Evolutionary conservation across 2,113 vertebrate genomes (phyloP), one percentile per base, ranked within the genome.

Genomic region (Megalops atlanticus): DNA sequence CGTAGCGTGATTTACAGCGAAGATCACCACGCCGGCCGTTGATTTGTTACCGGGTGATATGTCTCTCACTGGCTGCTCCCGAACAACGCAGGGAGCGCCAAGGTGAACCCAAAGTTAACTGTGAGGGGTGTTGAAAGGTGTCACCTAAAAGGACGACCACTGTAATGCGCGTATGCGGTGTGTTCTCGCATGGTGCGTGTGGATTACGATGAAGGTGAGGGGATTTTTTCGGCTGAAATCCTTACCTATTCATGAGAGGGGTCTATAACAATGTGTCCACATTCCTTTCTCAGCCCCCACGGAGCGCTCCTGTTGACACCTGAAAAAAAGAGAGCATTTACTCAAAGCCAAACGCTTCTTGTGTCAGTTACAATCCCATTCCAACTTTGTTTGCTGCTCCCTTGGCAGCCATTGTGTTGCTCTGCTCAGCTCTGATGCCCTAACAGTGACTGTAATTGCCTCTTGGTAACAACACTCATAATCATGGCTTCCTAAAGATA

Each of bases 191-290:
- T 21, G 49, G 58, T 64, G 2, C 10, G 24, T 31, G n/a, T 24
- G 27, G n/a, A 64, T 31, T 31, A n/a, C 1, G 58, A n/a, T 5
- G 39, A 18, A 43, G 35, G 72, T 38, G 38, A n/a, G 72, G 21
- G 35, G 72, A 39, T n/a, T 75, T 31, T 47, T 74, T 43, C 31
- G 74, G 49, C 24, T 54, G 2, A 15, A 31, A 31, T 64, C 31
- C 74, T 76, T 76, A 76, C 74, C 74, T 76, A 49, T 76, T 76
- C 21, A 33, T 27, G 15, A 76, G 18, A 15, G 35, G 45, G 14
- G 21, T 33, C 43, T 27, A 76, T 31, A 52, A 52, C 27, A 5
- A 47, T 12, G 43, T 24, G 14, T 47, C 74, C 41, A 16, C 40
- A 76, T 45, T 49, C 74, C 74, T 33, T 49, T 72, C 33, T 38